Conservation (phyloP, 2,888 invertebrate genomes). For the Zygothrica quintamaculata region DNA sequence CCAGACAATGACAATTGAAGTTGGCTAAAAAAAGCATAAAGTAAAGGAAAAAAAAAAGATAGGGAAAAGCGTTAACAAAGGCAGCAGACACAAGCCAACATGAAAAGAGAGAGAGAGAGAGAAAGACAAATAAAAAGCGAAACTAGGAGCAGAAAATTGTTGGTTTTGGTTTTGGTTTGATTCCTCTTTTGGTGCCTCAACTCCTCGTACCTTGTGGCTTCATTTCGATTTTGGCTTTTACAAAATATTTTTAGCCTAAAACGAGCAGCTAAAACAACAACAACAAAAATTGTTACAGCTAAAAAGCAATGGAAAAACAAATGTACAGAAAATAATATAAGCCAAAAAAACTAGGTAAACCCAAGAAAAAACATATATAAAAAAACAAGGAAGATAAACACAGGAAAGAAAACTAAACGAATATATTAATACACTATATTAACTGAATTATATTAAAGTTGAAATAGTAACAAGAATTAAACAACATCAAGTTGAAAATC, state of each 20-base stretch:
- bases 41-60: too few species aligned
- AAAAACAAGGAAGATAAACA: slow-evolving; percentile 11
- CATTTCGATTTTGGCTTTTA: slow-evolving; percentile 35
- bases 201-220: slow-evolving; percentile 2
- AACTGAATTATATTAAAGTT: too few species aligned
- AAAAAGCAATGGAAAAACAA: slow-evolving; percentile 30
- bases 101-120: slow-evolving; percentile 16
- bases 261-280: slow-evolving; percentile 36
- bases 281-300: slow-evolving; percentile 53
- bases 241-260: slow-evolving; percentile 56
- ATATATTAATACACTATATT: too few species aligned
- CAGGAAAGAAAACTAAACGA: too few species aligned
- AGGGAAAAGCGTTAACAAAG: slow-evolving; percentile 21
- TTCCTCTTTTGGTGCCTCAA: too few species aligned
- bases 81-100: slow-evolving; percentile 9
- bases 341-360: slow-evolving; percentile 49
- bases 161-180: slow-evolving; percentile 3
- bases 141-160: slow-evolving; percentile 48
- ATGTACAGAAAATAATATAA: slow-evolving; percentile 32
- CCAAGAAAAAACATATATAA: slow-evolving; percentile 16
- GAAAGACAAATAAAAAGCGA: slow-evolving; percentile 64
- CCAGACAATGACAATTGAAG: slow-evolving; percentile 43
- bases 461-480: too few species aligned
- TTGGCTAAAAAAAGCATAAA: slow-evolving; percentile 26
- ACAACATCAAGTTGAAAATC: too few species aligned